phyloP scores from a whole-genome alignment of 2,797 vertebrate genomes.

The Anguilla megastoma region DNA sequence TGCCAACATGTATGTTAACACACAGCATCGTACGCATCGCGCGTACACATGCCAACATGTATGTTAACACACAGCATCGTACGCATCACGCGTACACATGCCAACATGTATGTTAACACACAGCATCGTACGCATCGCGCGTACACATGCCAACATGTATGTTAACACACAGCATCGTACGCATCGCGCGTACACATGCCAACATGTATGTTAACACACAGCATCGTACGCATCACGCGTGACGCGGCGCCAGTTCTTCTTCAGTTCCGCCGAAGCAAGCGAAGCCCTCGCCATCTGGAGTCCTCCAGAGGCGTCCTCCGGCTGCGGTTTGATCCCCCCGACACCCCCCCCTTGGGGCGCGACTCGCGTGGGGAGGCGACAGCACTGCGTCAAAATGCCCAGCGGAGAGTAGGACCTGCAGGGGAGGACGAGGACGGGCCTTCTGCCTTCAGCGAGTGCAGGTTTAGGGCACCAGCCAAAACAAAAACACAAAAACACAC shows the following conservation, averaged over 20 bases:
- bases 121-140: too few species aligned
- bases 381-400: neutral
- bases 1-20: too few species aligned
- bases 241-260: neutral
- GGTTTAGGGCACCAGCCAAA: conserved; percentile 31
- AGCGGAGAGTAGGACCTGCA: neutral
- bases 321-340: conserved; percentile 36
- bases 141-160: too few species aligned
- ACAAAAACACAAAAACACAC: conserved; percentile 56
- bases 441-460: conserved; percentile 12
- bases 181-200: neutral
- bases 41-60: too few species aligned
- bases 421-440: neutral
- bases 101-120: too few species aligned
- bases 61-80: too few species aligned
- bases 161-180: too few species aligned
- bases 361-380: neutral
- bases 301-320: conserved; percentile 16
- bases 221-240: too few species aligned
- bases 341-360: conserved; percentile 41
- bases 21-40: too few species aligned
- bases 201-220: neutral
- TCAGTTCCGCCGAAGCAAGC: neutral
- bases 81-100: too few species aligned
- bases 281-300: conserved; percentile 15